Percentiles rank a stretch among this genome's conserved stretches.
phyloP scores from a whole-genome alignment of 2,797 vertebrate genomes.

The Chaetophractus vellerosus region DNA sequence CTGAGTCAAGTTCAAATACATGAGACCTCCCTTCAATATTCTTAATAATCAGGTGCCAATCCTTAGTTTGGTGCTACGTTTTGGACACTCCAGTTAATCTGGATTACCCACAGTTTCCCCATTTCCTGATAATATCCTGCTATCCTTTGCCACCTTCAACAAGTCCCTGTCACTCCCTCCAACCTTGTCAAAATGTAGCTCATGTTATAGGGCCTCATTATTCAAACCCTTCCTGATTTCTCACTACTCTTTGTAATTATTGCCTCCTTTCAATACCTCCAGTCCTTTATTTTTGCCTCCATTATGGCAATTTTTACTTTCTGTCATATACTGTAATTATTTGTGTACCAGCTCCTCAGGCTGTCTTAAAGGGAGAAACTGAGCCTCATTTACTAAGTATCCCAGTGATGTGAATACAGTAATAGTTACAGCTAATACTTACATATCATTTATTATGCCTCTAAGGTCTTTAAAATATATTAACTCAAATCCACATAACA shows the following conservation, averaged over 20 bases:
- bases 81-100: neutral
- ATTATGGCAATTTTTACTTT: neutral
- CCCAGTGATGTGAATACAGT: conserved; percentile 23
- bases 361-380: conserved; percentile 33
- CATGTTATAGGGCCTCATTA: neutral
- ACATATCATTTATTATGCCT: neutral
- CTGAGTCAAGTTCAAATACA: neutral
- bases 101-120: neutral
- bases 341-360: neutral
- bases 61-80: neutral
- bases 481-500: neutral
- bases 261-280: neutral
- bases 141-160: neutral
- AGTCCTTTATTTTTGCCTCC: neutral
- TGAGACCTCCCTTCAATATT: neutral
- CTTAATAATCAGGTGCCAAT: neutral
- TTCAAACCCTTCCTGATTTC: conserved; percentile 15
- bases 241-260: neutral
- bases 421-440: conserved; percentile 11
- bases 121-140: neutral
- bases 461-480: neutral
- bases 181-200: neutral
- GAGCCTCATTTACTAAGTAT: conserved; percentile 38
- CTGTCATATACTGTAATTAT: neutral
- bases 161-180: neutral